Conservation (phyloP, 2,888 invertebrate genomes). For the Erebia aethiops region DNA sequence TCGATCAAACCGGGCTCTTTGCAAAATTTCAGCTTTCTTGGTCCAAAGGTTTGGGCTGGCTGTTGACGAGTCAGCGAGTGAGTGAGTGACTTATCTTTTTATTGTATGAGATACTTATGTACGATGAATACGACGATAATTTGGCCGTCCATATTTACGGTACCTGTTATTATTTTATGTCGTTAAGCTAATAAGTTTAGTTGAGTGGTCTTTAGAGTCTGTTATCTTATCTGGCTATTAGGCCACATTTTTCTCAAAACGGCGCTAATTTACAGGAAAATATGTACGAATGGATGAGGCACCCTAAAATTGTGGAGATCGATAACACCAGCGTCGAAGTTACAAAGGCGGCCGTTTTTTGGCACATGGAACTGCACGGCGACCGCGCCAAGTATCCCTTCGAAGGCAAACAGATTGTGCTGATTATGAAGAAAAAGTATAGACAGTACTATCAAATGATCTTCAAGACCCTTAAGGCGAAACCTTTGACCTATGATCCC, state of each 20-base stretch:
- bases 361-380: slow-evolving; percentile 67
- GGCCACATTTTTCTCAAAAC: neutral
- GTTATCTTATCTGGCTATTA: too few species aligned
- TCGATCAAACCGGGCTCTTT: too few species aligned
- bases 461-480: slow-evolving; percentile 74
- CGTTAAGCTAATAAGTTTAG: too few species aligned
- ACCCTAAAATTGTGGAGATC: slow-evolving; percentile 73
- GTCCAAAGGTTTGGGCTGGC: too few species aligned
- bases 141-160: too few species aligned
- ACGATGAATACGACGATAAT: too few species aligned
- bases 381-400: slow-evolving; percentile 66
- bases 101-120: too few species aligned
- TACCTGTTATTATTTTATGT: too few species aligned
- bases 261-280: slow-evolving; percentile 61
- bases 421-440: slow-evolving; percentile 78
- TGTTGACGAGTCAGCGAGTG: too few species aligned
- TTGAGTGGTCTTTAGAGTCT: too few species aligned
- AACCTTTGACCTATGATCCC: slow-evolving; percentile 75
- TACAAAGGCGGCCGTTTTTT: slow-evolving; percentile 72
- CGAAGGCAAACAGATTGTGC: slow-evolving; percentile 75
- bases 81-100: too few species aligned
- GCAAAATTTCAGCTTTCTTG: too few species aligned
- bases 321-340: slow-evolving; percentile 74
- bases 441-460: slow-evolving; percentile 78
- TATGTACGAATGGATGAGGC: slow-evolving; percentile 77